A percentile compares a stretch with the other conserved stretches of the same genome.
Conservation (phyloP, 2,888 invertebrate genomes). For the Thymelicus sylvestris region DNA sequence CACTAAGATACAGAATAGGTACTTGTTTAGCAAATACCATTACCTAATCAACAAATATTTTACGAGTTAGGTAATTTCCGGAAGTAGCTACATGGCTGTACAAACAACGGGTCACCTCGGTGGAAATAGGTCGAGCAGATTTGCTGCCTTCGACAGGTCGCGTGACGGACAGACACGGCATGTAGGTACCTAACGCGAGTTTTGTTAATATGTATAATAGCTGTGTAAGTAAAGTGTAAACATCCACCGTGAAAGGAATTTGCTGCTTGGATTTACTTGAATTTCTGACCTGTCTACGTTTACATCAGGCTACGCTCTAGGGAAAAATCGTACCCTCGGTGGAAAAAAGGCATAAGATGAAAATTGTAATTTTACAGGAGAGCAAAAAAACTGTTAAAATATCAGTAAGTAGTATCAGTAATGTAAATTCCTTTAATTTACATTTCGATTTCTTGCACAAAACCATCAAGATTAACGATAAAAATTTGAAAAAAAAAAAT, state of each 20-base stretch:
- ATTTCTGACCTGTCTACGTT: not conserved
- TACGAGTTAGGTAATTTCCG: slow-evolving; percentile 1
- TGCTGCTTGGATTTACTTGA: not conserved
- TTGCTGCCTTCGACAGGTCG: slow-evolving; percentile 36
- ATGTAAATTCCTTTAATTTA: too few relatives aligned
- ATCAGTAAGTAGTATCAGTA: too few relatives aligned
- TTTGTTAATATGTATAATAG: not conserved
- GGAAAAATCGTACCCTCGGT: too few relatives aligned
- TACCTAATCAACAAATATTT: not conserved
- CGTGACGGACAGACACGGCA: slow-evolving; percentile 28
- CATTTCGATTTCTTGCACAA: too few relatives aligned
- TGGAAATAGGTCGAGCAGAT: slow-evolving; percentile 34
- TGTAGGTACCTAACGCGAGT: not conserved
- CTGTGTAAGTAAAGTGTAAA: not conserved
- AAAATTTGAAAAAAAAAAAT: too few relatives aligned
- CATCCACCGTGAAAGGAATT: not conserved
- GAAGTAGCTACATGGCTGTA: not conserved
- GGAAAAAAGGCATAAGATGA: too few relatives aligned
- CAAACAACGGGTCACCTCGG: slow-evolving; percentile 19
- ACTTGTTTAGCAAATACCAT: not conserved
- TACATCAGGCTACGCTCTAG: too few relatives aligned
- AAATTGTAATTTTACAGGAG: too few relatives aligned
- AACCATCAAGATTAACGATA: too few relatives aligned
- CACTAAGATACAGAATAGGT: too few relatives aligned
- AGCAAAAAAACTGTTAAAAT: too few relatives aligned